Evolutionary conservation across 2,113 vertebrate species (phyloP), one percentile per base, ranked within the genome.

Genomic region (Pyrgilauda ruficollis): DNA sequence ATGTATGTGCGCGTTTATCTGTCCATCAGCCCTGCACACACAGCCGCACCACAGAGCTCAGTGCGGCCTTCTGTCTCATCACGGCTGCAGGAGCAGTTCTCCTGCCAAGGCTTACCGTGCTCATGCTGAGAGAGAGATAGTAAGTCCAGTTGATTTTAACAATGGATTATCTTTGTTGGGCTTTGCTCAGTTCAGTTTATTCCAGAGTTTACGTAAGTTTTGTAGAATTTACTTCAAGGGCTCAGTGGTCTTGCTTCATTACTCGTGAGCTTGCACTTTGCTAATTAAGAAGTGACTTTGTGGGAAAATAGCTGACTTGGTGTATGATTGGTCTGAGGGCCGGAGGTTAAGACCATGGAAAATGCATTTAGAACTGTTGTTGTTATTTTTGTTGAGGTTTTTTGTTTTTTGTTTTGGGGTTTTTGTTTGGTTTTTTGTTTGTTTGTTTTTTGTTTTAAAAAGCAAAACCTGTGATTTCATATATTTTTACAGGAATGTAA

Each of bases 251-350:
- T 83, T 88, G 79, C 37, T 14, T 84, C 21, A 43, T 66, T 63
- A 83, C 31, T 73, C 39, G 12, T 41, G 39, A 87, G 33, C 13
- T 67, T 90, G 33, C 55, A 59, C 21, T 77, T 92, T 70, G 47
- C 24, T 87, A 89, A 88, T 74, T 84, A 78, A 90, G 18, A 11
- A 67, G 31, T 43, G 15, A 52, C 28, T 76, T 72, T 53, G 26
- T 85, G 72, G 55, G 41, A 93, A 92, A 87, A 72, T 7, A 75
- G 50, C n/a, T 70, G 47, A 74, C 59, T 63, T 80, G 63, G 30
- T 46, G 12, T 64, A 59, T 52, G 72, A 24, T 33, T 84, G 7
- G 49, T 81, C 33, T 59, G 52, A 86, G n/a, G 6, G 64, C n/a
- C 20, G 35, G 20, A 84, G 39, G 37, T 80, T 90, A 90, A 74